Evolutionary conservation across 37 sponge, comb jelly and placozoan species (phyloP).

Genomic region (Halichondria panicea): DNA sequence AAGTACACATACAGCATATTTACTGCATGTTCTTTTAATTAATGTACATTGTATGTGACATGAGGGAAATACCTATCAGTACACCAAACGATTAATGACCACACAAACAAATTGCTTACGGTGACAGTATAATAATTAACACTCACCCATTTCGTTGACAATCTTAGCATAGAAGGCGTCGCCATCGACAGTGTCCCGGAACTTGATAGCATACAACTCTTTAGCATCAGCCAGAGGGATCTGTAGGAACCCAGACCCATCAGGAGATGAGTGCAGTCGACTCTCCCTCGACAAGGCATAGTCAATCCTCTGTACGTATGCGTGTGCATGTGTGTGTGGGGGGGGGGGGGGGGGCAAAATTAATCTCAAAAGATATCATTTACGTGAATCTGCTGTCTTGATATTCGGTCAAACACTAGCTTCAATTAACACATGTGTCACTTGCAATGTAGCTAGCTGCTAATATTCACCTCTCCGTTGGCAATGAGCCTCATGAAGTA

Average conservation of each 20-base stretch:
- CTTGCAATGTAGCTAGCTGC: too few species aligned
- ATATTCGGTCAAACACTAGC: too few species aligned
- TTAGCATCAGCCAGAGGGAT: slow-evolving; percentile 18
- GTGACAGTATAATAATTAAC: background rate
- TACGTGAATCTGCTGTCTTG: too few species aligned
- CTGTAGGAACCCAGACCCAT: slow-evolving; percentile 31
- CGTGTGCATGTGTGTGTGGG: too few species aligned
- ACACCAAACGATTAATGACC: background rate
- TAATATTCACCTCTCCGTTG: too few species aligned
- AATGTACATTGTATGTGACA: background rate
- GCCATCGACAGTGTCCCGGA: background rate
- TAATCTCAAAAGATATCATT: too few species aligned
- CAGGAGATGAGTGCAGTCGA: background rate
- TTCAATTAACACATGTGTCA: too few species aligned
- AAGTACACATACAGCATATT: too few species aligned
- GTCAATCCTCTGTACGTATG: background rate
- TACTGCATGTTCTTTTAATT: too few species aligned
- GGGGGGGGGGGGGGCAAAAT: background rate
- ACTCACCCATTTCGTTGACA: slow-evolving; percentile 19
- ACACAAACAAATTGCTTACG: background rate
- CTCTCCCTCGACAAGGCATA: background rate
- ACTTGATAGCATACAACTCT: slow-evolving; percentile 38
- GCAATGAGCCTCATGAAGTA: slow-evolving; percentile 2
- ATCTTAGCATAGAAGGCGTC: slow-evolving; percentile 16
- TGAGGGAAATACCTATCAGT: background rate